These are phyloP conservation scores for Ia io DNA, from an alignment of 2,113 vertebrate species.

Conservation along the genomic window DNA sequence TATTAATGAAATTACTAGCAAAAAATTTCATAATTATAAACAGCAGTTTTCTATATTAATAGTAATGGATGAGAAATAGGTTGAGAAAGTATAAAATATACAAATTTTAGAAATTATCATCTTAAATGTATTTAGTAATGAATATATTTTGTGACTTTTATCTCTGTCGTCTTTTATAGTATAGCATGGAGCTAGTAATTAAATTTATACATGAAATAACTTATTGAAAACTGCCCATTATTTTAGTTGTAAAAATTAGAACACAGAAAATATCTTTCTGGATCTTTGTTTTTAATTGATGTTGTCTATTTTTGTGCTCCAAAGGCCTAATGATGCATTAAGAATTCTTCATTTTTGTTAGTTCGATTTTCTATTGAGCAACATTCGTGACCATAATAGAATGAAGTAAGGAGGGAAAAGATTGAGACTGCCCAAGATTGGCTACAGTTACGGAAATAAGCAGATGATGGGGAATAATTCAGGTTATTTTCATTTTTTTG, in stretches of 20 bases:
- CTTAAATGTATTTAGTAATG: neutral
- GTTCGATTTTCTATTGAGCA: slow-evolving; percentile 60
- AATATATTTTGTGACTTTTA: neutral
- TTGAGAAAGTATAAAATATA: neutral
- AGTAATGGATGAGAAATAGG: neutral
- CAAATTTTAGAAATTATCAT: neutral
- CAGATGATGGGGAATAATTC: slow-evolving; percentile 41
- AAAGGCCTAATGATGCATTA: slow-evolving; percentile 51
- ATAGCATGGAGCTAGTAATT: neutral
- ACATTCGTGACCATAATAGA: slow-evolving; percentile 33
- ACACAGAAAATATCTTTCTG: slow-evolving; percentile 21
- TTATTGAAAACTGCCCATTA: neutral
- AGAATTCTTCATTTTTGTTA: slow-evolving; percentile 55
- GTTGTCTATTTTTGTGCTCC: neutral
- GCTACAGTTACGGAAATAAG: slow-evolving; percentile 54
- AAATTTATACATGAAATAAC: neutral
- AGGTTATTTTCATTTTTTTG: slow-evolving; percentile 45
- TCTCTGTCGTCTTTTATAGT: neutral
- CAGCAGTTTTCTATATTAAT: neutral
- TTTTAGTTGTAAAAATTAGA: slow-evolving; percentile 43
- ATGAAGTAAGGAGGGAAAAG: neutral
- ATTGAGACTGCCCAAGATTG: neutral
- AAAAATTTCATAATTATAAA: neutral
- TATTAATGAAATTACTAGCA: slow-evolving; percentile 11
- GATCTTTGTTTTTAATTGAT: slow-evolving; percentile 33